Evolutionary conservation across 2,113 vertebrate genomes (phyloP).

Genomic region (Chrysemys picta): DNA sequence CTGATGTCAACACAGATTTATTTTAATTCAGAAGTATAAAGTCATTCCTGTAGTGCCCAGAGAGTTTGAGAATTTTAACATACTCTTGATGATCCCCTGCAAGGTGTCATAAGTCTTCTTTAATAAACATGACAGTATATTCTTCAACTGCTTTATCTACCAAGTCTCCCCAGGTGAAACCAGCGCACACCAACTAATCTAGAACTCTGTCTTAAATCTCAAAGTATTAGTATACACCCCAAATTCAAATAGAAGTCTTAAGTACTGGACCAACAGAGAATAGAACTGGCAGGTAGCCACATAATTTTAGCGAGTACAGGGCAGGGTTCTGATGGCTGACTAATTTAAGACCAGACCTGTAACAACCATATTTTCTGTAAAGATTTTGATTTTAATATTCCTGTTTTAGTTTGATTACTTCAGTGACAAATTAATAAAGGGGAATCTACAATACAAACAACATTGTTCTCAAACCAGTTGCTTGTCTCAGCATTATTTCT

Average conservation of each 20-base stretch:
- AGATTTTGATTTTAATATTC: rapidly evolving
- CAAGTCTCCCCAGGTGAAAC: slow-evolving; percentile 2
- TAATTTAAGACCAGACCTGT: not conserved
- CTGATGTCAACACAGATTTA: not conserved
- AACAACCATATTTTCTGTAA: not conserved
- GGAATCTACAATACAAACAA: not conserved
- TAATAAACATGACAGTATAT: slow-evolving; percentile 2
- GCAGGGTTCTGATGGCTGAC: not conserved
- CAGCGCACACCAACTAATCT: not conserved
- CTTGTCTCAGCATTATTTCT: not conserved
- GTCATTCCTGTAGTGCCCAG: not conserved
- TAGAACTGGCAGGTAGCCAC: not conserved
- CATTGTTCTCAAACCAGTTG: not conserved
- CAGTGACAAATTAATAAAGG: not conserved
- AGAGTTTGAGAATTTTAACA: not conserved
- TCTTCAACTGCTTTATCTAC: no score
- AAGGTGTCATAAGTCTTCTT: not conserved
- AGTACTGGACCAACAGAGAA: not conserved
- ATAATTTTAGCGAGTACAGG: not conserved
- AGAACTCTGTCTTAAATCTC: not conserved
- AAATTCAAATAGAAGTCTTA: no score
- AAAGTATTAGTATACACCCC: not conserved
- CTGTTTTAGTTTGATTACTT: not conserved
- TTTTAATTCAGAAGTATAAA: not conserved
- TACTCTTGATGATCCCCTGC: not conserved